Conservation (phyloP, 2,888 invertebrate genomes). For the Machimus rusticus region DNA sequence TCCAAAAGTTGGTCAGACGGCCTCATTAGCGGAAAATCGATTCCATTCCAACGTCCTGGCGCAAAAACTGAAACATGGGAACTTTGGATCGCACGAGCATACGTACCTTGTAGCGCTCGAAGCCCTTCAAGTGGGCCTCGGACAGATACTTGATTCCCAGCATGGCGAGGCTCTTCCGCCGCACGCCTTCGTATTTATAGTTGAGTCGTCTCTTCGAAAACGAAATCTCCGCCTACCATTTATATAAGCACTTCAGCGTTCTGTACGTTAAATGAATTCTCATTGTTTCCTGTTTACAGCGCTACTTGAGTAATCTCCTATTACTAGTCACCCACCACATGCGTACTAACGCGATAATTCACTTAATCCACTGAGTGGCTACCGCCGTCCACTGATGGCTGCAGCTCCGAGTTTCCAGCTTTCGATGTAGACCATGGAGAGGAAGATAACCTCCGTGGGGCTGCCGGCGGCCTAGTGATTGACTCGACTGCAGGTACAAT, state of each 20-base stretch:
- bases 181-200: neutral
- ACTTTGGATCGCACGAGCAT: slow-evolving; percentile 46
- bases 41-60: neutral
- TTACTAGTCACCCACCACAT: neutral
- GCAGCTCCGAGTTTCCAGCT: neutral
- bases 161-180: slow-evolving; percentile 51
- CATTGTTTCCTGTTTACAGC: slow-evolving; percentile 26
- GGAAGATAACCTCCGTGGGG: neutral
- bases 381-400: neutral
- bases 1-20: neutral
- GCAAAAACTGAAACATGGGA: neutral
- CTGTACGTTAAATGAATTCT: neutral
- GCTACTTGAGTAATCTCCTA: neutral
- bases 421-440: neutral
- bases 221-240: neutral
- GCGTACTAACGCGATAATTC: slow-evolving; percentile 10
- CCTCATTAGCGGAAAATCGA: neutral
- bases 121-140: slow-evolving; percentile 61
- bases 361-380: neutral
- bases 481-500: neutral
- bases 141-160: slow-evolving; percentile 59
- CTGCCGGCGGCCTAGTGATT: neutral
- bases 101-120: slow-evolving; percentile 63
- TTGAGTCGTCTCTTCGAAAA: neutral
- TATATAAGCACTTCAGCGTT: neutral